Base-by-base conservation (phyloP, 1,140 invertebrate genomes). In the Planococcus citri region DNA sequence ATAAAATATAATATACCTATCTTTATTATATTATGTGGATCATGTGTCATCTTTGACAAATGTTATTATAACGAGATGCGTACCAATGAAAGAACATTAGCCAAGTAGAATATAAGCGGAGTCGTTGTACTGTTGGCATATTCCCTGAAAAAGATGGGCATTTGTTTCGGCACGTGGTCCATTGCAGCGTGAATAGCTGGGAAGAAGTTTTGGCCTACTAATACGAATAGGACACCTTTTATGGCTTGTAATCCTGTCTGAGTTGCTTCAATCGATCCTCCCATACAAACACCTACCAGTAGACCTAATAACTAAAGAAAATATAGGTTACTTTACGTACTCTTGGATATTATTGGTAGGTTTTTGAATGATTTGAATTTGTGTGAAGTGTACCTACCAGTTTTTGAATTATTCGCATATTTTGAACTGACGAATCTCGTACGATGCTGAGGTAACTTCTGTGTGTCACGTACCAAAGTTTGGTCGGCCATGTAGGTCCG, bases 181-280 rank as follows among this genome's bases (percentile, higher is more conserved):
- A 94, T 79, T 0, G 89, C 88, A 0, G 88, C 85, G 76, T 93
- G 93, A 88, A 93, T 91, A 0, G 90, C 88, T 60, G 86, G 85
- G 78, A 92, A 94, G 2, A 90, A 89, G 74, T 92, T 93, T 80
- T 94, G 91, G 0, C 89, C 85, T 38, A 93, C 89, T 76, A 93
- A 83, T 24, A 92, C 86, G 75, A 92, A 93, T 1, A 93, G 76
- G 0, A 87, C 86, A 12, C 91, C 91, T 78, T 93, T 88, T 1
- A 91, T 84, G 24, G 90, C 86, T 77, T 92, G 91, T 17, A 93
- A 84, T 0, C 90, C 90, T 9, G 83, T 78, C 76, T 94, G 91
- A 51, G 87, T 85, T 0, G 86, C 75, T 12, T 85, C 83, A 27
- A 82, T 73, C 1, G 87, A 85, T 21, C 88, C 88, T 1, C 87